These are phyloP conservation scores for Maccullochella peelii DNA, from an alignment of 2,113 vertebrate genomes.

Conservation along the genomic window DNA sequence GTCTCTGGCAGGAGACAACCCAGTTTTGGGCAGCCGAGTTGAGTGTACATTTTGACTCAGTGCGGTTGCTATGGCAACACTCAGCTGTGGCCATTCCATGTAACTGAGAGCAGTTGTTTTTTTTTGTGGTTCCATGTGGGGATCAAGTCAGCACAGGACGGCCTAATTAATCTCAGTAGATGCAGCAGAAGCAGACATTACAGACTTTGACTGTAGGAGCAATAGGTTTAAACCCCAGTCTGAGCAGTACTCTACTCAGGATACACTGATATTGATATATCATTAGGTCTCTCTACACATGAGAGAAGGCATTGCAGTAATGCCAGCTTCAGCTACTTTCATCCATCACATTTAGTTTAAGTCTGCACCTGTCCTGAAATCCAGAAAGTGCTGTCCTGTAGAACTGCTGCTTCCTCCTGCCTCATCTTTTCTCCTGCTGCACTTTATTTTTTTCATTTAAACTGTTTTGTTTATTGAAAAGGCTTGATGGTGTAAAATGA, in stretches of 20 bases:
- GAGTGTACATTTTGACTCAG: not conserved
- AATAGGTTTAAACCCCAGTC: not conserved
- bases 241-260: not conserved
- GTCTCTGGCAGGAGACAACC: not conserved
- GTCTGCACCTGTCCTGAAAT: constrained; percentile 17
- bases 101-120: not conserved
- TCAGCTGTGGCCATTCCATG: not conserved
- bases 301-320: constrained; percentile 3
- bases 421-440: not conserved
- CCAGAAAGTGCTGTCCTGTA: not conserved
- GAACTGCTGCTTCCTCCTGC: not conserved
- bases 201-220: constrained; percentile 5
- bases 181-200: constrained; percentile 5
- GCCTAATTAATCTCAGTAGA: constrained; percentile 52
- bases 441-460: not conserved
- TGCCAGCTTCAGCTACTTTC: not conserved
- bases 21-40: not conserved
- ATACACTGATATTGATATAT: not conserved
- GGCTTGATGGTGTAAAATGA: too few relatives aligned
- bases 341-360: constrained; percentile 15
- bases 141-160: constrained; percentile 7
- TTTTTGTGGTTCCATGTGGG: constrained; percentile 2
- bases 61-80: constrained; percentile 42
- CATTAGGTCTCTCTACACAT: not conserved
- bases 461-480: not conserved